Conservation (phyloP, 2,113 vertebrate genomes). For the Fukomys damarensis region DNA sequence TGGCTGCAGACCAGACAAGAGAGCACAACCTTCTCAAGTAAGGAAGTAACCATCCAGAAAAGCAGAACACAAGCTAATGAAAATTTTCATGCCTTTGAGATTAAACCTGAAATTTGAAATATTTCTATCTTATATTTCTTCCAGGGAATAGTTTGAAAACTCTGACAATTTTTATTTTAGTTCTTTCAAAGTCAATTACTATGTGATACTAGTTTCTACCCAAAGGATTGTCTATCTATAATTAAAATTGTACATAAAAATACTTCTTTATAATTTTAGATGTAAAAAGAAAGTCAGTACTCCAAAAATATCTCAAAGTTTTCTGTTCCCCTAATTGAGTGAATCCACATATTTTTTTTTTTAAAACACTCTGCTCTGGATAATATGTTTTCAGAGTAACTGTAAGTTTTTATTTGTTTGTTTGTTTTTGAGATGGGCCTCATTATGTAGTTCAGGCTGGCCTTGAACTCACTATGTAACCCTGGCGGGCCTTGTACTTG, state of each 20-base stretch:
- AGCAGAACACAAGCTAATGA: not conserved
- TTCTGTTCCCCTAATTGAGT: not conserved
- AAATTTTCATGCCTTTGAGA: not conserved
- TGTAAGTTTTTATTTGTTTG: not conserved
- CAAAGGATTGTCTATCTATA: not conserved
- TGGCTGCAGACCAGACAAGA: not conserved
- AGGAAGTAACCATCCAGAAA: not conserved
- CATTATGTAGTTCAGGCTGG: not conserved
- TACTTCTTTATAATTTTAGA: not conserved
- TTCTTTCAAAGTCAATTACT: constrained; percentile 19
- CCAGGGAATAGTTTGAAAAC: not conserved
- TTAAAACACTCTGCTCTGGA: not conserved
- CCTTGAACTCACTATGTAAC: not conserved
- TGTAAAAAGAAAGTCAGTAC: not conserved
- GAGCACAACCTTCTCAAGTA: not conserved
- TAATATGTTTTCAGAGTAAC: not conserved
- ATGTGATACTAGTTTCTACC: not conserved
- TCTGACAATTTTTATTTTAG: not conserved
- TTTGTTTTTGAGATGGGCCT: not conserved
- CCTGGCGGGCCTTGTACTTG: not conserved
- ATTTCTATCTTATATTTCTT: constrained; percentile 29
- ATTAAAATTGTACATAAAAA: not conserved
- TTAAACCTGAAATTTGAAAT: not conserved
- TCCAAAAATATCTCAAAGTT: not conserved
- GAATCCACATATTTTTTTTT: not conserved